These are phyloP conservation scores for Dicentrarchus labrax DNA, from an alignment of 2,113 vertebrate genomes.

Conservation along the genomic window DNA sequence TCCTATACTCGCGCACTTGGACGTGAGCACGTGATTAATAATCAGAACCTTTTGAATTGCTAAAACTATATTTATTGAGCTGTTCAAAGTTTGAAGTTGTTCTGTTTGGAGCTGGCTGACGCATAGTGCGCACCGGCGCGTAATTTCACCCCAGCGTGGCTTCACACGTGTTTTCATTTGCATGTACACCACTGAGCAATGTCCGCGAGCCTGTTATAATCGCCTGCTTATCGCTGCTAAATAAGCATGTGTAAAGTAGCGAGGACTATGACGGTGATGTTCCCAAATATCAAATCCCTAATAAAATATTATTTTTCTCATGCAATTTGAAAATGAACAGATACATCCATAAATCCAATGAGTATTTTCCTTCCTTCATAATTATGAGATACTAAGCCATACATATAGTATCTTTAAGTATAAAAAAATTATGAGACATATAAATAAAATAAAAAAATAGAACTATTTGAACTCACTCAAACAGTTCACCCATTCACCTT, in stretches of 20 bases:
- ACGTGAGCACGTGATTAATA: neutral
- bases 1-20: too few relatives aligned
- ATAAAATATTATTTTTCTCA: neutral
- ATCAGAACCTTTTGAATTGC: too few relatives aligned
- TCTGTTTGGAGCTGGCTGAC: neutral
- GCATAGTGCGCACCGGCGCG: constrained; percentile 46
- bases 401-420: neutral
- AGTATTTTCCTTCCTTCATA: too few relatives aligned
- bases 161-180: constrained; percentile 56
- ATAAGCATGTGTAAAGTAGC: constrained; percentile 16
- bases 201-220: constrained; percentile 26
- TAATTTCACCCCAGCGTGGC: constrained; percentile 49
- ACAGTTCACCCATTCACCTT: neutral
- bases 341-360: neutral
- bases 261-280: neutral
- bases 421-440: too few relatives aligned
- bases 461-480: too few relatives aligned
- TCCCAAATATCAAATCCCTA: neutral
- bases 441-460: too few relatives aligned
- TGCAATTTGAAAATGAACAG: neutral
- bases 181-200: neutral
- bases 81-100: neutral
- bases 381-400: neutral
- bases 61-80: neutral
- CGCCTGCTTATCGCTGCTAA: constrained; percentile 11